Evolutionary conservation across 2,888 invertebrate genomes (phyloP), one percentile per base, ranked within the genome.

Genomic region (Amorpha juglandis): DNA sequence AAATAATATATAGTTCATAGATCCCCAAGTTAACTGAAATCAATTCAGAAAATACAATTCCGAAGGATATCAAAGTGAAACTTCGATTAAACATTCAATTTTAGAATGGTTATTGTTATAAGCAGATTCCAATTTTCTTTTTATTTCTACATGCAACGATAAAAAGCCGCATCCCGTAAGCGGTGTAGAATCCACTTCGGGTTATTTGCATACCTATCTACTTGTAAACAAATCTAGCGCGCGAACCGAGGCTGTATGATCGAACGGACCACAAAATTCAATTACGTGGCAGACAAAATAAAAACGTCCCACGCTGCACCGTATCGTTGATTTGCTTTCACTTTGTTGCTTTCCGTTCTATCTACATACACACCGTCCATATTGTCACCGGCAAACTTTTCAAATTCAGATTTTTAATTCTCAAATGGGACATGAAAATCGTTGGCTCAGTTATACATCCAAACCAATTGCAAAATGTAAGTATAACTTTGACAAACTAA

Each of bases 271-370:
- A 86, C 90, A 87, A 86, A 91, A 91, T 91, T 92, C 90, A 90
- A 92, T 91, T 90, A 90, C 88, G 83, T 82, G 81, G 82, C 84
- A 90, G 88, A 91, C 88, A 87, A 91, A 90, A 90, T 89, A 90
- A 91, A 91, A 91, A 87, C 82, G 82, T 80, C 79, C 75, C 84
- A 78, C 80, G 76, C 82, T 79, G 80, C 75, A 82, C 80, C 79
- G 85, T 86, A 85, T 84, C 87, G 86, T 86, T 86, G 88, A 91
- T 91, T 90, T 89, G 89, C 89, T 90, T 89, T 86, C 83, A 82
- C 80, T 86, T 83, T 84, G 86, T 82, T 85, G 78, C 80, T 80
- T 82, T 79, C 75, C 75, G 74, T 83, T 75, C 75, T 77, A 80
- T 75, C 72, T 75, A 74, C 70, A 79, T 75, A 74, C 70, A 79